phyloP scores from a whole-genome alignment of 1,140 invertebrate species.

The Rhopalosiphum maidis region DNA sequence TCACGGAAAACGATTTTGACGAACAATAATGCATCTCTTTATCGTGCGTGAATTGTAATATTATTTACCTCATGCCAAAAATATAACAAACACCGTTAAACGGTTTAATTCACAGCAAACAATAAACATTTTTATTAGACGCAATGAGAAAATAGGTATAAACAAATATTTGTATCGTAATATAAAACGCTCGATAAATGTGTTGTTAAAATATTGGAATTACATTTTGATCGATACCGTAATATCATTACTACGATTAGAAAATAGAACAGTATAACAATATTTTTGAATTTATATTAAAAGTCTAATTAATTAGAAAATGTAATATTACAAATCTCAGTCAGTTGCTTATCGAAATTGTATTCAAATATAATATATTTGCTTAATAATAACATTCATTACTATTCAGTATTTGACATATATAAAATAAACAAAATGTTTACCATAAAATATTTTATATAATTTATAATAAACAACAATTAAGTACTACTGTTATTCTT shows the following conservation, averaged over 20 bases:
- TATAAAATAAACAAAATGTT: background rate
- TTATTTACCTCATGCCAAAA: background rate
- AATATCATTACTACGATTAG: background rate
- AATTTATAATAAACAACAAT: background rate
- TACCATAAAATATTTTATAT: background rate
- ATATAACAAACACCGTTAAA: background rate
- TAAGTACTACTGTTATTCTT: background rate
- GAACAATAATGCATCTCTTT: background rate
- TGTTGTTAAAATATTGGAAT: background rate
- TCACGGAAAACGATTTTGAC: background rate
- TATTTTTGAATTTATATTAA: background rate
- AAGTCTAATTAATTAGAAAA: no score
- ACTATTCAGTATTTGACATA: background rate
- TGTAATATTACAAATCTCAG: background rate
- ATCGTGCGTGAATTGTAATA: background rate
- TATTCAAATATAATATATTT: no score
- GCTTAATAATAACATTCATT: background rate
- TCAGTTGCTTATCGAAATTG: background rate
- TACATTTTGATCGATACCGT: background rate
- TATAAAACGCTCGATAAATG: background rate
- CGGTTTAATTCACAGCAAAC: background rate
- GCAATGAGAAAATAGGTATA: background rate
- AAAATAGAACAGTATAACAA: background rate
- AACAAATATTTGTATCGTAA: background rate
- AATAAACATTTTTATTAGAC: background rate